Conservation (phyloP, 2,888 invertebrate species). For the Spodoptera picta region DNA sequence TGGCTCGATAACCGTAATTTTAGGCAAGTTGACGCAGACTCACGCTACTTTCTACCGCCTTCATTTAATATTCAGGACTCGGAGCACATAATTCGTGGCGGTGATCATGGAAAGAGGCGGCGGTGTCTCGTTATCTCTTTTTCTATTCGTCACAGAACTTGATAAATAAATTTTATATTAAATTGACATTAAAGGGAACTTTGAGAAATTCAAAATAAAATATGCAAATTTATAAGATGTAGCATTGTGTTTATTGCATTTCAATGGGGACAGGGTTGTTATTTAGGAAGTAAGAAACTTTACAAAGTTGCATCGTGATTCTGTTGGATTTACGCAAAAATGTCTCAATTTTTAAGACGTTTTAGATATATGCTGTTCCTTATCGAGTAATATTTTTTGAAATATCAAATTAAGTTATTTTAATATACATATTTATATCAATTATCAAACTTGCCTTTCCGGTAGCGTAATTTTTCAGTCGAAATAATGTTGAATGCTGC, state of each 20-base stretch:
- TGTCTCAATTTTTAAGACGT: neutral
- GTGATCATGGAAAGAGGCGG: slow-evolving; percentile 77
- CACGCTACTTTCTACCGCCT: slow-evolving; percentile 71
- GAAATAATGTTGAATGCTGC: too few relatives aligned
- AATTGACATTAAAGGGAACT: slow-evolving; percentile 71
- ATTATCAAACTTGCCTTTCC: too few relatives aligned
- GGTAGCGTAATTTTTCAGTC: too few relatives aligned
- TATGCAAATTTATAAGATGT: slow-evolving; percentile 60
- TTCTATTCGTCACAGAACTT: slow-evolving; percentile 76
- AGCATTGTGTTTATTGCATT: slow-evolving; percentile 60
- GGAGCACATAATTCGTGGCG: slow-evolving; percentile 80
- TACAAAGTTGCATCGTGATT: slow-evolving; percentile 7
- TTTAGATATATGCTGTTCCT: too few relatives aligned
- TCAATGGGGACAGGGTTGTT: slow-evolving; percentile 49
- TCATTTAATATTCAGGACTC: slow-evolving; percentile 80
- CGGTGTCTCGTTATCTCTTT: slow-evolving; percentile 78
- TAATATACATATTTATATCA: too few relatives aligned
- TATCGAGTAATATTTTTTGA: too few relatives aligned
- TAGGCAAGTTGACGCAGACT: slow-evolving; percentile 72
- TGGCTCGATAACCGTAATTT: slow-evolving; percentile 79
- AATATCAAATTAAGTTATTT: too few relatives aligned
- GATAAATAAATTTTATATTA: slow-evolving; percentile 71
- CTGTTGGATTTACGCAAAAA: neutral
- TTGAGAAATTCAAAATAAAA: slow-evolving; percentile 62
- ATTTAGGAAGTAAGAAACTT: slow-evolving; percentile 40